phyloP scores from a whole-genome alignment of 2,888 invertebrate genomes.

The Leistus spinibarbis region DNA sequence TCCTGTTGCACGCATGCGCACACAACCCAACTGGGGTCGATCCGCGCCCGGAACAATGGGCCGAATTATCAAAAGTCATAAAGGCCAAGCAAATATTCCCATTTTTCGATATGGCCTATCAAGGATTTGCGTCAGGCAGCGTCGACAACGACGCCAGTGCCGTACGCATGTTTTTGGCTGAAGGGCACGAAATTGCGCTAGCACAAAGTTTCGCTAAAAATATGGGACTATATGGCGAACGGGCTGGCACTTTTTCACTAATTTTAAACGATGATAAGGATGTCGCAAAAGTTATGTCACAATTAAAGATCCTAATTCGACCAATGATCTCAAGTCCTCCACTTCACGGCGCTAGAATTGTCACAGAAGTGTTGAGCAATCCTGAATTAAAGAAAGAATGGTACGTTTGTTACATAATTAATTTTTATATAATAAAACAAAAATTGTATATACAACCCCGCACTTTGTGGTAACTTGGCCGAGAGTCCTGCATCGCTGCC shows the following conservation, averaged over 20 bases:
- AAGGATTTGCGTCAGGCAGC: conserved; percentile 92
- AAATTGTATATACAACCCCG: no score
- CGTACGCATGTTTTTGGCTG: conserved; percentile 83
- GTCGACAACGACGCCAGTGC: conserved; percentile 87
- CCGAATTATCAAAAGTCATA: conserved; percentile 80
- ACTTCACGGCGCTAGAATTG: conserved; percentile 90
- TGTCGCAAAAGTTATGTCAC: conserved; percentile 85
- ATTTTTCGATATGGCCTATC: conserved; percentile 99
- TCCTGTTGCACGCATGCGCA: conserved; percentile 95
- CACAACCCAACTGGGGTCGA: conserved; percentile 98
- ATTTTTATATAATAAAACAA: background rate
- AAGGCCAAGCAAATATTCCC: conserved; percentile 83
- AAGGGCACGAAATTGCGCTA: conserved; percentile 85
- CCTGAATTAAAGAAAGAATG: conserved; percentile 73
- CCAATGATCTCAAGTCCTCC: conserved; percentile 98
- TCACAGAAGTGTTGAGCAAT: conserved; percentile 79
- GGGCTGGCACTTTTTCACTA: conserved; percentile 89
- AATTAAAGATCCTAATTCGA: conserved; percentile 93
- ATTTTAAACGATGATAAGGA: conserved; percentile 78
- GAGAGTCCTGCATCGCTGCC: no score
- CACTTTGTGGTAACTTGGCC: no score
- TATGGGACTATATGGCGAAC: conserved; percentile 92
- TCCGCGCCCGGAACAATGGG: conserved; percentile 88
- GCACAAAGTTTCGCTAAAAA: conserved; percentile 98
- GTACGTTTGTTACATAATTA: conserved; percentile 57